Percentiles rank a stretch among this genome's conserved stretches.
Evolutionary conservation across 2,113 vertebrate species (phyloP).

Genomic region (Corynorhinus townsendii): DNA sequence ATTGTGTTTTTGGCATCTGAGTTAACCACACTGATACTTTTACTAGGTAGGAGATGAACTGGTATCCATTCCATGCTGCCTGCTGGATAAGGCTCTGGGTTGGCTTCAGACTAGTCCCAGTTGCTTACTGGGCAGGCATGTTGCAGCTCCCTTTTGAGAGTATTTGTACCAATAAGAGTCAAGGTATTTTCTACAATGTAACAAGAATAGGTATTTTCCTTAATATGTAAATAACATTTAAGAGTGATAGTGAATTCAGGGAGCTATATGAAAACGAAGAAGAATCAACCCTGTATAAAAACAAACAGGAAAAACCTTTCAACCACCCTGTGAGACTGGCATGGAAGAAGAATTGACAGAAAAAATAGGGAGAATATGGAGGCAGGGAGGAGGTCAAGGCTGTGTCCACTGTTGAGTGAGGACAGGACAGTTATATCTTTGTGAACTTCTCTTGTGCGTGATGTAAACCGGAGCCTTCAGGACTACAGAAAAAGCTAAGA

Average conservation of each 20-base stretch:
- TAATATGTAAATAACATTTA: background rate
- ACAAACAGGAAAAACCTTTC: background rate
- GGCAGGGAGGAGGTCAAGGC: background rate
- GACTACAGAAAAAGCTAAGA: background rate
- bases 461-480: background rate
- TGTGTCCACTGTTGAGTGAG: background rate
- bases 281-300: background rate
- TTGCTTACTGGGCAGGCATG: background rate
- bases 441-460: background rate
- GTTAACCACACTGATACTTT: background rate
- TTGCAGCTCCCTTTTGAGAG: background rate
- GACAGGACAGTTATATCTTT: background rate
- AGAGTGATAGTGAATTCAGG: constrained; percentile 1
- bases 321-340: background rate
- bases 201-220: background rate
- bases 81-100: background rate
- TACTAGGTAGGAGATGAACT: background rate
- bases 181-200: background rate
- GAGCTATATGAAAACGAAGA: background rate
- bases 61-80: background rate
- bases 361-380: background rate
- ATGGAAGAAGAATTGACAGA: background rate
- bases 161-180: background rate
- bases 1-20: background rate
- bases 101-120: background rate